A percentile compares a stretch with the other conserved stretches of the same genome.
phyloP scores from a whole-genome alignment of 2,888 invertebrate species.

The Tryphoninae sp. region DNA sequence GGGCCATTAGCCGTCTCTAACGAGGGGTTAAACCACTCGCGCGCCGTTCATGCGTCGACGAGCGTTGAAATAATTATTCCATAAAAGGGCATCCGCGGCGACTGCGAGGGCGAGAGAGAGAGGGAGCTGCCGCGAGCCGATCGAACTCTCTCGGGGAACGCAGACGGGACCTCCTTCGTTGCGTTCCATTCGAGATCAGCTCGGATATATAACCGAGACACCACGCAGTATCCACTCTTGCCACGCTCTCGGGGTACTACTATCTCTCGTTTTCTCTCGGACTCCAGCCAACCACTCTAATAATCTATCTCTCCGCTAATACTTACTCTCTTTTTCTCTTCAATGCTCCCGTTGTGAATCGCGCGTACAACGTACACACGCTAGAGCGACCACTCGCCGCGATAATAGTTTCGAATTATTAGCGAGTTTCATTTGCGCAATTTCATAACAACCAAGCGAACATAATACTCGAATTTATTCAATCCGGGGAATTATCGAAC shows the following conservation, averaged over 20 bases:
- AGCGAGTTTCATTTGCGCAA: slow-evolving; percentile 36
- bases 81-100: slow-evolving; percentile 66
- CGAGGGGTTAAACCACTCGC: slow-evolving; percentile 62
- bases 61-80: slow-evolving; percentile 73
- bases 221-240: slow-evolving; percentile 1
- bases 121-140: slow-evolving; percentile 45
- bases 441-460: slow-evolving; percentile 16
- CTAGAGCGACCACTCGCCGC: slow-evolving; percentile 20
- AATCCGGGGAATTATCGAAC: slow-evolving; percentile 5
- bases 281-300: slow-evolving; percentile 31
- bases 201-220: slow-evolving; percentile 12
- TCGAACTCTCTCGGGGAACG: slow-evolving; percentile 40
- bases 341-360: slow-evolving; percentile 30
- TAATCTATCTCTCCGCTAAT: slow-evolving; percentile 25
- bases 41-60: slow-evolving; percentile 58
- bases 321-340: background rate
- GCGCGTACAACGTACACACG: background rate
- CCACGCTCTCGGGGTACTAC: background rate
- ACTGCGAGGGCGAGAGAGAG: slow-evolving; percentile 28
- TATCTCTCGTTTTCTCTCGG: slow-evolving; percentile 42
- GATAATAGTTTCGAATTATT: slow-evolving; percentile 39
- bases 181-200: slow-evolving; percentile 54
- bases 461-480: slow-evolving; percentile 32
- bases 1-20: slow-evolving; percentile 62
- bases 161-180: slow-evolving; percentile 51